Evolutionary conservation across 2,113 vertebrate genomes (phyloP), one percentile per base, ranked within the genome.

Genomic region (Hippocampus guttulatus): DNA sequence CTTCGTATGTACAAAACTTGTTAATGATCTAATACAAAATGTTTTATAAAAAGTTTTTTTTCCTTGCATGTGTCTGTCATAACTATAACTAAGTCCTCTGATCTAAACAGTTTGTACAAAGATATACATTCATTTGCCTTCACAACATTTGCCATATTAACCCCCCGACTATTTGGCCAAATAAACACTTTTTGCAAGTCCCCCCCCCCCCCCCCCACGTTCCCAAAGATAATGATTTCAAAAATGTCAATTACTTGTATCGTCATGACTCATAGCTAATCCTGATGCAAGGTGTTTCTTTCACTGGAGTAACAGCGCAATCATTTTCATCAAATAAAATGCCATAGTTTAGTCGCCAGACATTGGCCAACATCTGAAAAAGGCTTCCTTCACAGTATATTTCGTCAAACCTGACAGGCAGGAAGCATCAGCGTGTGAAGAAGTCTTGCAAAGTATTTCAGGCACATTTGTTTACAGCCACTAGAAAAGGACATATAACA

Each of bases 21-120:
- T 97, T 98, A 96, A 96, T 96, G 94, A 96, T 96, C 95, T 97
- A 96, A 96, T 97, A 98, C 94, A 98, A 98, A 92, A 98, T 93
- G 94, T 47, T 94, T 96, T 96, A 97, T 96, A 98, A 97, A 97
- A 98, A 96, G 82, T 82, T 95, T 94, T 91, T 91, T 90, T 92
- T 87, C 82, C 88, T 93, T 94, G 83, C 83, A 91, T 81, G 79
- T 90, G 79, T 90, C 86, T 90, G 89, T 87, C 85, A 77, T 94
- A 91, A 92, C 95, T 64, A 64, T 96, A 95, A 93, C 90, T 61
- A 94, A 92, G 91, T 95, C 93, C 94, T 95, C 94, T 94, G 91
- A 95, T 94, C 93, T 91, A 91, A 91, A 90, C 86, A 81, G 87
- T 94, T 91, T 95, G 93, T 94, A 92, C 94, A 93, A 94, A 94